Evolutionary conservation across 2,797 vertebrate genomes (phyloP).

Genomic region (Hippocampus kuda): DNA sequence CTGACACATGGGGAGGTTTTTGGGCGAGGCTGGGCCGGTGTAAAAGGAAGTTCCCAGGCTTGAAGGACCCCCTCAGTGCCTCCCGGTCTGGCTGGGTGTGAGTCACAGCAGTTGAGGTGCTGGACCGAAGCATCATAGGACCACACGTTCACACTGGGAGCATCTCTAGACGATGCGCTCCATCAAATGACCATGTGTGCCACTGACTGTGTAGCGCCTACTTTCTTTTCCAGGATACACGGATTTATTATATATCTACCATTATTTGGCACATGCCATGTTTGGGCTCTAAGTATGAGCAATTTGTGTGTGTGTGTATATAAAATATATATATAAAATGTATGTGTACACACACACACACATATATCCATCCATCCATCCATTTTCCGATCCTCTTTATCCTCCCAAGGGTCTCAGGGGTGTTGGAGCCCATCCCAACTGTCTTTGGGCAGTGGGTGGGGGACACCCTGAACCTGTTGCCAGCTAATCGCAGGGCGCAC

Average conservation of each 20-base stretch:
- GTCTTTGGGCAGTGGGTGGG: no score
- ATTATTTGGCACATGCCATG: neutral
- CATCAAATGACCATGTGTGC: constrained; percentile 56
- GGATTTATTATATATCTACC: neutral
- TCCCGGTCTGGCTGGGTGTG: constrained; percentile 33
- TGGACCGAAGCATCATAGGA: constrained; percentile 52
- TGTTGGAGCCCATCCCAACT: no score
- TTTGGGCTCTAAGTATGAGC: neutral
- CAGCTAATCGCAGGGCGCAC: no score
- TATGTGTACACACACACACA: no score
- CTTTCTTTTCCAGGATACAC: neutral
- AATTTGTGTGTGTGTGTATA: no score
- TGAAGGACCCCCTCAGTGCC: constrained; percentile 9
- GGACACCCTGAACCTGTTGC: no score
- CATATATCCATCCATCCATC: no score
- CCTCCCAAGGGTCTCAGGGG: no score
- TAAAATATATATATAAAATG: no score
- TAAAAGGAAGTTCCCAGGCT: constrained; percentile 48
- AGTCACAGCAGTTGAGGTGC: constrained; percentile 55
- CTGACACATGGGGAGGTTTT: constrained; percentile 33
- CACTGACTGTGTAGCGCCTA: constrained; percentile 35
- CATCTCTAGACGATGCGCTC: constrained; percentile 46
- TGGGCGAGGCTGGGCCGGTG: constrained; percentile 40
- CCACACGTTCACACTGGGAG: constrained; percentile 50
- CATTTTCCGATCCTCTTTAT: no score